Evolutionary conservation across 2,113 vertebrate genomes (phyloP), one percentile per base, ranked within the genome.

Genomic region (Tamias sibiricus): DNA sequence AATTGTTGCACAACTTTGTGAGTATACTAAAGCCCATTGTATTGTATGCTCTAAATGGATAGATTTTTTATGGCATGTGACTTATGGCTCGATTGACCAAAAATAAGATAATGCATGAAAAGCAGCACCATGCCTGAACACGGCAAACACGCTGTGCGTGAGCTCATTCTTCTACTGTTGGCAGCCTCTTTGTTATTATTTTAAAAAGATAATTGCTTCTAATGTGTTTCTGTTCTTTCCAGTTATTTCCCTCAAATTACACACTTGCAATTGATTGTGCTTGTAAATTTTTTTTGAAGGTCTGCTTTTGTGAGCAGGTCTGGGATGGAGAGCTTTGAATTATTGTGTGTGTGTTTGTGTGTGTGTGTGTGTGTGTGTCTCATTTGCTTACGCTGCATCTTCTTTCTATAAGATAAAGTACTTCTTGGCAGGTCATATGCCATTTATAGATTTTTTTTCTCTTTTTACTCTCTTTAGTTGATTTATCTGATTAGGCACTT

Each of bases 361-460:
- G 54, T 22, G 20, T 57, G 20, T 57, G 54, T 57, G 54, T 24
- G 68, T 12, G 8, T 47, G 6, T 66, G 0, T 20, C 64, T 26
- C 16, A 2, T 81, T 86, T 96, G 93, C 91, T 95, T 83, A 44
- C 40, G 13, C 22, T 72, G 93, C 52, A 59, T 93, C 91, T 96
- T 94, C 84, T 93, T 93, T 64, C 20, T 52, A 28, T 91, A 82
- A 92, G 69, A 96, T 80, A 77, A 82, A 94, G 44, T 76, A 26
- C 64, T 89, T 93, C 89, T 87, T 96, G 91, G 68, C 75, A 80
- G 62, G 47, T 89, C 42, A 17, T 64, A n/a, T 22, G 8, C n/a
- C 74, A 81, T 76, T 75, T 96, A 87, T 87, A 81, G 93, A 62
- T 89, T 93, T 49, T 89, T 93, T 49, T 90, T 87, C 72, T 12